Conservation (phyloP, 2,888 invertebrate genomes). For the Heliconius aoede region DNA sequence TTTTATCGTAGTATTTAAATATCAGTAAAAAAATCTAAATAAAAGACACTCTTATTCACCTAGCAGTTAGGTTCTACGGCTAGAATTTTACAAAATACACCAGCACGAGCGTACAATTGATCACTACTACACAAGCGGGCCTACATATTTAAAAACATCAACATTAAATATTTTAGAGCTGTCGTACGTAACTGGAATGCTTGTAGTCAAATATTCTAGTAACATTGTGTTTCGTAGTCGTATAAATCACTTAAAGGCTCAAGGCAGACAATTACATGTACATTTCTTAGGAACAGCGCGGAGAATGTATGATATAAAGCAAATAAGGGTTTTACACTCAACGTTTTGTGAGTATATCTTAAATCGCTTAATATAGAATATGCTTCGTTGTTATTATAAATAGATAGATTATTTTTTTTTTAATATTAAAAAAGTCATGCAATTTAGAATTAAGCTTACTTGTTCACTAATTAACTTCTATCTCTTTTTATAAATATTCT, state of each 20-base stretch:
- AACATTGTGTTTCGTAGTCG: slow-evolving; percentile 17
- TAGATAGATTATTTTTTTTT: no score
- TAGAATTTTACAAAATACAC: no score
- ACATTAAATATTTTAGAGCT: slow-evolving; percentile 10
- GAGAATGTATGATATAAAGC: slow-evolving; percentile 16
- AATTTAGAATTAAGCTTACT: neutral
- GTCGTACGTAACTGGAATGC: neutral
- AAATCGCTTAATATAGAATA: neutral
- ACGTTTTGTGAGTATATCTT: neutral
- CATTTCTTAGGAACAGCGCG: slow-evolving; percentile 17
- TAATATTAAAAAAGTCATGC: no score
- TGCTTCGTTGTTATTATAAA: neutral
- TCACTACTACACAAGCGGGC: neutral
- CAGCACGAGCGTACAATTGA: neutral
- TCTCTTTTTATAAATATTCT: no score
- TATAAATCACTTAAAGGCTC: slow-evolving; percentile 31
- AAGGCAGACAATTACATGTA: slow-evolving; percentile 26
- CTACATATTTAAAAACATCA: neutral
- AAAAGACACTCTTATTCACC: neutral
- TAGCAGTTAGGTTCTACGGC: no score
- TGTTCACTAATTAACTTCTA: no score
- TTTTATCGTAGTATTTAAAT: no score
- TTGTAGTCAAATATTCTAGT: slow-evolving; percentile 17
- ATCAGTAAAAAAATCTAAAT: neutral
- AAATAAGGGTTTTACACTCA: neutral